phyloP scores from a whole-genome alignment of 2,113 vertebrate species.

The Phocoena sinus region DNA sequence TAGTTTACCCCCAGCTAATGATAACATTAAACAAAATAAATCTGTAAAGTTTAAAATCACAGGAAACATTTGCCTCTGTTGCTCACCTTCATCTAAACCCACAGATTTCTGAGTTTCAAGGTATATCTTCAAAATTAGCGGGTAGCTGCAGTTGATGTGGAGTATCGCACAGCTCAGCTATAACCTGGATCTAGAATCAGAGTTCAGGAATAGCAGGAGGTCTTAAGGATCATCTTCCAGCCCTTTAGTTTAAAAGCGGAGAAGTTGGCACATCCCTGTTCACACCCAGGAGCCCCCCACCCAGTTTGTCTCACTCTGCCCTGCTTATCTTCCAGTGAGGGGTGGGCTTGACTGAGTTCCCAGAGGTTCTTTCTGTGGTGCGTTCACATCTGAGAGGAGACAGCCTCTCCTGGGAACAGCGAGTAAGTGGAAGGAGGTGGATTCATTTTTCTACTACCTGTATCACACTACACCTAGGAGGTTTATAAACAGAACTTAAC shows the following conservation, averaged over 20 bases:
- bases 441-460: neutral
- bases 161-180: fast-evolving
- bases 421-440: neutral
- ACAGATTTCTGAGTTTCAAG: neutral
- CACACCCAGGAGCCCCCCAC: fast-evolving
- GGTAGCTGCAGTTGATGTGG: neutral
- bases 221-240: neutral
- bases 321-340: neutral
- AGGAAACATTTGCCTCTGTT: neutral
- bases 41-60: neutral
- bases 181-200: neutral
- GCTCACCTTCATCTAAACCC: neutral
- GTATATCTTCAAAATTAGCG: neutral
- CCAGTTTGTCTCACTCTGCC: neutral
- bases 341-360: neutral
- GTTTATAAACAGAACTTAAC: neutral
- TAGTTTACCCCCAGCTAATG: neutral
- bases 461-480: neutral
- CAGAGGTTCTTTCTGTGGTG: neutral
- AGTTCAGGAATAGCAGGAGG: neutral
- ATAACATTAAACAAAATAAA: neutral
- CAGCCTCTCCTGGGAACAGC: neutral
- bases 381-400: neutral
- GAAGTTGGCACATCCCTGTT: neutral
- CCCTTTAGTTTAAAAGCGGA: neutral